These are phyloP conservation scores for Strigops habroptila DNA, from an alignment of 2,113 vertebrate genomes.

Conservation along the genomic window DNA sequence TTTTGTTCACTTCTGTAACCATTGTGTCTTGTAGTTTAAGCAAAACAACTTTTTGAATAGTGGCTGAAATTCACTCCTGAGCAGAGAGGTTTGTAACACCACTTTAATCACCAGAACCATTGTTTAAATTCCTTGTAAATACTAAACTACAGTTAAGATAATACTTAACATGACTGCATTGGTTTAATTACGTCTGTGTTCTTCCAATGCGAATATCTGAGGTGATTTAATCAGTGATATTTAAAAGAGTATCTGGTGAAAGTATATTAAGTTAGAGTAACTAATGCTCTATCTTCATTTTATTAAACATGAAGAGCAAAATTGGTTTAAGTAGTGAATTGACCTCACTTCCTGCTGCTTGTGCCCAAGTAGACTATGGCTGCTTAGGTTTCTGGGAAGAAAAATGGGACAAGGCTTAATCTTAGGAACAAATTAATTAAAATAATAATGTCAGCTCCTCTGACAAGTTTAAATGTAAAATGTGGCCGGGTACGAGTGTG, in stretches of 20 bases:
- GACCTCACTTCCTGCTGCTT: neutral
- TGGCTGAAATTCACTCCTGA: neutral
- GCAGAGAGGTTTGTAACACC: neutral
- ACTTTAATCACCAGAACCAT: neutral
- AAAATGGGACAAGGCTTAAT: neutral
- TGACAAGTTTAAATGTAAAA: neutral
- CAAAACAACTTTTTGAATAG: neutral
- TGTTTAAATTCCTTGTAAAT: neutral
- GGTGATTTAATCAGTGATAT: neutral
- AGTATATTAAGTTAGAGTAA: neutral
- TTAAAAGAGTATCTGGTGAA: neutral
- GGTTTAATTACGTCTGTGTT: neutral
- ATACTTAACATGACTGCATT: neutral
- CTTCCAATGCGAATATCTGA: neutral
- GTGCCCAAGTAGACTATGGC: neutral
- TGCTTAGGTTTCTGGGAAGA: neutral
- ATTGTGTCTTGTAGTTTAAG: neutral
- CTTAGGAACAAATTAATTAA: neutral
- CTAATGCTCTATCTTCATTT: neutral
- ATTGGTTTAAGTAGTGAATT: neutral
- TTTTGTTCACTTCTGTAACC: neutral
- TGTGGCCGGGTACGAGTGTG: rapidly evolving
- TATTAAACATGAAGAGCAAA: neutral
- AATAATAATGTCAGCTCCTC: neutral
- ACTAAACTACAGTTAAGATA: neutral